Percentiles rank a stretch among this genome's conserved stretches.
These are phyloP conservation scores for Oncorhynchus gorbuscha DNA, from an alignment of 2,113 vertebrate species.

Conservation along the genomic window DNA sequence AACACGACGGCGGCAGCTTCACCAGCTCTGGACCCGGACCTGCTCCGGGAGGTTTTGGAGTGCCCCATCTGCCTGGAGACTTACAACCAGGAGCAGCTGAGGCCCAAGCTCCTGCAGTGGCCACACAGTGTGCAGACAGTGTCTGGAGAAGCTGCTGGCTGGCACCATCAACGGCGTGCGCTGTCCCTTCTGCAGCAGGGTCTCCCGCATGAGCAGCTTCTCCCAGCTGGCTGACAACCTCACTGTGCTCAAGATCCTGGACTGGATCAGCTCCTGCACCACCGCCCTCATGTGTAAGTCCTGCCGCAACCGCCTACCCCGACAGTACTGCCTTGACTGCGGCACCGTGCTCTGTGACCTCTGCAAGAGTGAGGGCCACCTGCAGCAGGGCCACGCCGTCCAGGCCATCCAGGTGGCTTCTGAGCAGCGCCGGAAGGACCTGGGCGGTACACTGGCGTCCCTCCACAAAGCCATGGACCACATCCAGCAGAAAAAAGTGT, in stretches of 20 bases:
- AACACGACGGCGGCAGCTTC: constrained; percentile 79
- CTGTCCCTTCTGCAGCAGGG: constrained; percentile 96
- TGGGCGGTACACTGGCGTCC: constrained; percentile 77
- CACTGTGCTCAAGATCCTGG: constrained; percentile 93
- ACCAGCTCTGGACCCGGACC: constrained; percentile 83
- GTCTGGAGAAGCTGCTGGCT: constrained; percentile 92
- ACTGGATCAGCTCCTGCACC: constrained; percentile 80
- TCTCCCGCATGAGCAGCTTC: constrained; percentile 88
- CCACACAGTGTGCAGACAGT: constrained; percentile 92
- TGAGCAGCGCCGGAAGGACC: constrained; percentile 83
- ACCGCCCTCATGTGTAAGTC: constrained; percentile 87
- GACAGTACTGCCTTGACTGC: constrained; percentile 88
- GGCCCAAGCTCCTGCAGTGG: constrained; percentile 96
- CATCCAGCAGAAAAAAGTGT: constrained; percentile 86
- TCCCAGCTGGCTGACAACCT: constrained; percentile 92
- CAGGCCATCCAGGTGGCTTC: constrained; percentile 84
- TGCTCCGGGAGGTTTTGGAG: constrained; percentile 91
- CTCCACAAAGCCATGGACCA: constrained; percentile 83
- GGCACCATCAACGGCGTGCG: constrained; percentile 94
- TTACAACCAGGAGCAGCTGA: constrained; percentile 87
- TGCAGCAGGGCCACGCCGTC: constrained; percentile 79
- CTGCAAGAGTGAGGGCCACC: constrained; percentile 80
- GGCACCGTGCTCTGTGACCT: constrained; percentile 83
- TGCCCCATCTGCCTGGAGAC: constrained; percentile 97
- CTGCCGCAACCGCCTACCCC: constrained; percentile 85